These are phyloP conservation scores for Macrosteles quadrilineatus DNA, from an alignment of 1,140 invertebrate genomes.

Conservation along the genomic window DNA sequence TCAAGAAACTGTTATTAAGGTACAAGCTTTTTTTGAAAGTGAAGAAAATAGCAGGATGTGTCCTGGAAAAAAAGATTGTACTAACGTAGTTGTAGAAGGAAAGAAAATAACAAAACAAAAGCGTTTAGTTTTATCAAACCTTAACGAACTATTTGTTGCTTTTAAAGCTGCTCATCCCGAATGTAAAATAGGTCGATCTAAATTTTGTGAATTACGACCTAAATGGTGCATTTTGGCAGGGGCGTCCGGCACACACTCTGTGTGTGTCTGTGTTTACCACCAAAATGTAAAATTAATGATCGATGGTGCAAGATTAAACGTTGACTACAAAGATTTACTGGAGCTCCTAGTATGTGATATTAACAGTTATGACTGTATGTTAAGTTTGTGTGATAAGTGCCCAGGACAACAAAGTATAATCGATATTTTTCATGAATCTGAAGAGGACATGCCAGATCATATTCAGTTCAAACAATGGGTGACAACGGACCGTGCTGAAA, in stretches of 20 bases:
- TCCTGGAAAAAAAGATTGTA: constrained; percentile 28
- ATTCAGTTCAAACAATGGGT: constrained; percentile 33
- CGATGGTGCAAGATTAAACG: constrained; percentile 26
- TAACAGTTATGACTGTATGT: constrained; percentile 28
- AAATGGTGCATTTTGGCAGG: constrained; percentile 34
- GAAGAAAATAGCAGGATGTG: constrained; percentile 30
- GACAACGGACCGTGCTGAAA: constrained; percentile 24
- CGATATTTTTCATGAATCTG: constrained; percentile 25
- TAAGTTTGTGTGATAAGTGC: constrained; percentile 21
- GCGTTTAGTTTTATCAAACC: constrained; percentile 22
- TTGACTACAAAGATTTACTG: constrained; percentile 25
- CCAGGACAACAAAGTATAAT: constrained; percentile 16
- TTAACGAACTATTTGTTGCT: constrained; percentile 25
- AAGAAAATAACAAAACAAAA: constrained; percentile 29
- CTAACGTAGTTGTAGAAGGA: neutral
- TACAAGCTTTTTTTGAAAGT: constrained; percentile 23
- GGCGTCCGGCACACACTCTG: constrained; percentile 22
- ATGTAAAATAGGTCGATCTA: constrained; percentile 24
- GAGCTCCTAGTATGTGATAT: constrained; percentile 19
- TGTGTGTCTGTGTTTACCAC: constrained; percentile 32
- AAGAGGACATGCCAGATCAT: constrained; percentile 25
- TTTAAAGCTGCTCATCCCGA: constrained; percentile 30
- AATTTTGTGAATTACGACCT: constrained; percentile 30
- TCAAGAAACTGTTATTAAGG: constrained; percentile 23
- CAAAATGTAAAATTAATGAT: constrained; percentile 34